Evolutionary conservation across 2,797 vertebrate species (phyloP).

Genomic region (Novumbra hubbsi): DNA sequence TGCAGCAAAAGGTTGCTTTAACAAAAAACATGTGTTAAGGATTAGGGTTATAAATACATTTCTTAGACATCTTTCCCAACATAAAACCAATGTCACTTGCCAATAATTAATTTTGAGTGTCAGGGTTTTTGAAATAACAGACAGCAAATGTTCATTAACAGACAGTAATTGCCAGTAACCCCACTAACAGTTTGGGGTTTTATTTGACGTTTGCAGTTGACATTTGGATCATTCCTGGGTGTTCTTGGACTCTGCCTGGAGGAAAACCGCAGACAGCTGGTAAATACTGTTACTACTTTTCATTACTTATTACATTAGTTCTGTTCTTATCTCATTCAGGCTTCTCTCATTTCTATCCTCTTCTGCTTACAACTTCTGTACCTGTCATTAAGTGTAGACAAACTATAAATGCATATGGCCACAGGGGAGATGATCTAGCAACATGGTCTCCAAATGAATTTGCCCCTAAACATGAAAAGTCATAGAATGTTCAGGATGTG

Average conservation of each 20-base stretch:
- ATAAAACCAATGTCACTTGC: no score
- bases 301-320: background rate
- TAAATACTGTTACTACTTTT: constrained; percentile 37
- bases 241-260: constrained; percentile 71
- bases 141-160: no score
- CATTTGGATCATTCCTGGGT: constrained; percentile 73
- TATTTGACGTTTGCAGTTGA: constrained; percentile 61
- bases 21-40: no score
- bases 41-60: no score
- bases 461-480: no score
- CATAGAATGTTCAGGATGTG: no score
- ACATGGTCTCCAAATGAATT: no score
- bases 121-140: no score
- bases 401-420: background rate
- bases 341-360: constrained; percentile 9
- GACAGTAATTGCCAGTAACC: no score
- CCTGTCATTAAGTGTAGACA: background rate
- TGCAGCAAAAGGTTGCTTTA: no score
- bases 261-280: constrained; percentile 75
- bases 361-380: background rate
- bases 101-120: no score
- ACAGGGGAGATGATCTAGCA: background rate
- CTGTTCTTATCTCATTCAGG: background rate
- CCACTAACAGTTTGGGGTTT: background rate
- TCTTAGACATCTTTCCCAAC: no score